Base-by-base conservation (phyloP, 2,113 vertebrate genomes). In the Gasterosteus nipponicus region DNA sequence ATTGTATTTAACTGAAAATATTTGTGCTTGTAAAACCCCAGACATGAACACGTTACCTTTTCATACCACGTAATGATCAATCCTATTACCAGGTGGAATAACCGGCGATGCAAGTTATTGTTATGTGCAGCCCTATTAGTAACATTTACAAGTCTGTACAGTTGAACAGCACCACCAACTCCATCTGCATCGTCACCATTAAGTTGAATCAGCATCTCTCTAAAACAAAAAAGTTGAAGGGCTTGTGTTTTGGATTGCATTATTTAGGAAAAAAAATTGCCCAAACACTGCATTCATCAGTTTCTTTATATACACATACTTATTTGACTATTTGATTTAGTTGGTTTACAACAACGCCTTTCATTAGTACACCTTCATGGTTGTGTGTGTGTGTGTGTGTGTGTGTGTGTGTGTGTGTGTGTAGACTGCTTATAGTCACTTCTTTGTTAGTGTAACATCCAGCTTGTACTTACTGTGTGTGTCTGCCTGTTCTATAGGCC, bases 381-480 rank as follows among this genome's bases (percentile, higher is more conserved):
- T n/a, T n/a, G 26, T 14, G 12, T 56, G 53, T 56, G 53, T 10
- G 18, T 18, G 38, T 53, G 38, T 33, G 22, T 56, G 26, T 39
- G n/a, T 22, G 26, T 14, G 12, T 56, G 53, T 56, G 53, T 10
- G 18, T 18, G 38, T 53, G 38, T 33, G 22, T 56, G 26, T 39
- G n/a, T 22, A 5, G 15, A 42, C 59, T 33, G 41, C 3, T 4
- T 9, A 39, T 19, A 33, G n/a, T 59, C 19, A 61, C 19, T 56
- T 49, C 31, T 38, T 58, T 65, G 31, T 77, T 65, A 51, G 31
- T 29, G 10, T 29, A 56, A 38, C 39, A 67, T 58, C 31, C 69
- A 62, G 47, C 4, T 71, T 53, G 5, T 16, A 16, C 16, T 39
- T 29, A 60, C 11, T 42, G 5, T 69, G 57, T 58, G 15, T 57